These are phyloP conservation scores for Hippocampus barbouri DNA, from an alignment of 2,113 vertebrate species.

Conservation along the genomic window DNA sequence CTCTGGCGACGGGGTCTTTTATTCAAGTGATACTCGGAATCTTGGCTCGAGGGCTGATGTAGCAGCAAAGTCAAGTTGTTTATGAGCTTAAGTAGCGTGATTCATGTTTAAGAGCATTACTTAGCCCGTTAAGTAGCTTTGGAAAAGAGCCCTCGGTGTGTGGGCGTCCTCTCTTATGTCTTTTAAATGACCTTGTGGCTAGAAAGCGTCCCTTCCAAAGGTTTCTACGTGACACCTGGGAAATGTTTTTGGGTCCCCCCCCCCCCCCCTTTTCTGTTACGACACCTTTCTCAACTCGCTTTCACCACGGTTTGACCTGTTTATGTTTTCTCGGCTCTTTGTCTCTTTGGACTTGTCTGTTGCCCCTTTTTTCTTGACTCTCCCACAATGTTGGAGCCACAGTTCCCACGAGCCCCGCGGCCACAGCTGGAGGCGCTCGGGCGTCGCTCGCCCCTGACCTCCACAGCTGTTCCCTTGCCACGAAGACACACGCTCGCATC, in stretches of 20 bases:
- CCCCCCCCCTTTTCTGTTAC: not conserved
- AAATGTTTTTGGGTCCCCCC: not conserved
- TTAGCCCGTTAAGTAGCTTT: conserved; percentile 43
- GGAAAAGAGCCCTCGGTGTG: conserved; percentile 22
- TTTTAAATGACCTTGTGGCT: conserved; percentile 25
- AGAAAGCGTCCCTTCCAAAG: not conserved
- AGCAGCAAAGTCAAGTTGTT: conserved; percentile 42
- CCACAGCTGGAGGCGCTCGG: conserved; percentile 62
- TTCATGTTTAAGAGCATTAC: conserved; percentile 47
- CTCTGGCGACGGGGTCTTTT: conserved; percentile 44
- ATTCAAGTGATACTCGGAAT: conserved; percentile 27
- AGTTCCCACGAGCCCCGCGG: conserved; percentile 64
- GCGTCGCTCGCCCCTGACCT: conserved; percentile 55
- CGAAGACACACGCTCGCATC: conserved; percentile 8
- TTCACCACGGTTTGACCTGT: not conserved
- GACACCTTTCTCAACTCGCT: not conserved
- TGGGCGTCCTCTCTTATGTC: conserved; percentile 9
- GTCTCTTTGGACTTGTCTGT: not conserved
- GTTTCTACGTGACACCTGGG: not conserved
- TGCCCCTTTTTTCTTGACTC: conserved; percentile 4
- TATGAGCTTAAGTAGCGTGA: conserved; percentile 37
- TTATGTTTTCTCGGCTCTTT: conserved; percentile 14
- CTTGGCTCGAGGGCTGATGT: conserved; percentile 11
- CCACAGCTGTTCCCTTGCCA: conserved; percentile 60
- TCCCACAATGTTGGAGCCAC: conserved; percentile 52